A percentile compares a stretch with the other conserved stretches of the same genome.
Conservation (phyloP, 2,113 vertebrate species). For the Psammodynastes pulverulentus region DNA sequence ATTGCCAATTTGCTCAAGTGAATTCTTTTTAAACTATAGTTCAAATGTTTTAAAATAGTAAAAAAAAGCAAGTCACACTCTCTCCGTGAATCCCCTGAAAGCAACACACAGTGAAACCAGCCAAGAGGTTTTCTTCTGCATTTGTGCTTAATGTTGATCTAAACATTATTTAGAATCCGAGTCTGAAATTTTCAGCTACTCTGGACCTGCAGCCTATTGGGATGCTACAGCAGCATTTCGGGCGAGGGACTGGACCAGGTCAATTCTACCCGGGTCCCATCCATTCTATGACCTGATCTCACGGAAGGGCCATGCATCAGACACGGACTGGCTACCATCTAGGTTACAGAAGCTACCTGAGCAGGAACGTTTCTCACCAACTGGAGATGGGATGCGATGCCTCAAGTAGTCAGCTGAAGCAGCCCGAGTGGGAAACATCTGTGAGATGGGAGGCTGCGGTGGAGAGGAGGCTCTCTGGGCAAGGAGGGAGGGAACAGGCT, state of each 20-base stretch:
- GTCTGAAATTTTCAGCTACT: background rate
- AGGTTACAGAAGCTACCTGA: background rate
- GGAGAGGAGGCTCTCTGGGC: slow-evolving; percentile 83
- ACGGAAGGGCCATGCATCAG: background rate
- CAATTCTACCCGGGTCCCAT: background rate
- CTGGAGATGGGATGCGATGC: slow-evolving; percentile 77
- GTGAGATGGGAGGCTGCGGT: slow-evolving; percentile 64
- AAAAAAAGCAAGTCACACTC: background rate
- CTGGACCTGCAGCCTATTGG: background rate
- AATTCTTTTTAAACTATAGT: background rate
- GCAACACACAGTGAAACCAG: background rate
- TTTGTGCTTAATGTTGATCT: background rate
- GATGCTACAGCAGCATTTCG: background rate
- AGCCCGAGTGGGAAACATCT: slow-evolving; percentile 81
- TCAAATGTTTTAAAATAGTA: background rate
- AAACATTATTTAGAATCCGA: background rate
- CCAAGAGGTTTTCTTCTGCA: background rate
- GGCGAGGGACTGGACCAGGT: background rate
- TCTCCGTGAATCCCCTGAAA: background rate
- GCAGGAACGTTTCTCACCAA: slow-evolving; percentile 62
- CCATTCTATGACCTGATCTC: background rate
- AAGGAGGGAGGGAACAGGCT: slow-evolving; percentile 74
- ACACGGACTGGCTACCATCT: background rate
- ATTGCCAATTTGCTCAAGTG: background rate
- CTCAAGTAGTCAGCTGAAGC: slow-evolving; percentile 88